Conservation (phyloP, 37 sponge, comb jelly and placozoan genomes). For the Crambe crambe region DNA sequence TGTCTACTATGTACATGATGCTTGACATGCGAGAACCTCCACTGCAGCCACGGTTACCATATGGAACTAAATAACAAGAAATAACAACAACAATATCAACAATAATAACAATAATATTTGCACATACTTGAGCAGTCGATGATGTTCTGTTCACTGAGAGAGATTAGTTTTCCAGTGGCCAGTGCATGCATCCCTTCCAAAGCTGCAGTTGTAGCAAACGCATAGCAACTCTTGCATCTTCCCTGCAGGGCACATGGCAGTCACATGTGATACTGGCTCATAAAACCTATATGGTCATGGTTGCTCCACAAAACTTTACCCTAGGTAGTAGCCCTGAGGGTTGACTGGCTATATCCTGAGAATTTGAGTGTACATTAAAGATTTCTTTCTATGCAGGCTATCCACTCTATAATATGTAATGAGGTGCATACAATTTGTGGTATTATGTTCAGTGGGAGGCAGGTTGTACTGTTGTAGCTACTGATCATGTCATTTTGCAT, state of each 20-base stretch:
- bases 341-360: too few species aligned
- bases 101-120: too few species aligned
- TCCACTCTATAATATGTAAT: too few species aligned
- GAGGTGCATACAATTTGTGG: too few species aligned
- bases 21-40: constrained; percentile 85
- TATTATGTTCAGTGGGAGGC: too few species aligned
- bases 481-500: too few species aligned
- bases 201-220: constrained; percentile 90
- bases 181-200: constrained; percentile 86
- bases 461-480: too few species aligned
- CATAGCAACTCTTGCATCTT: constrained; percentile 96
- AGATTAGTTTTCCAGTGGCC: constrained; percentile 72
- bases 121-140: constrained; percentile 68
- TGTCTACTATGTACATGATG: constrained; percentile 70
- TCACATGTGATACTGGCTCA: too few species aligned
- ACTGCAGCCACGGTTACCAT: constrained; percentile 94
- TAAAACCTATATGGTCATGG: too few species aligned
- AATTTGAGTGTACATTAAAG: background rate
- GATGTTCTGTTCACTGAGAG: constrained; percentile 85
- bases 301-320: too few species aligned
- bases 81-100: background rate
- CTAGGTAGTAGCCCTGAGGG: too few species aligned
- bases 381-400: background rate
- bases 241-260: too few species aligned
- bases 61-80: constrained; percentile 10